phyloP scores from a whole-genome alignment of 1,140 invertebrate species.

The Ptiloglossa arizonensis region DNA sequence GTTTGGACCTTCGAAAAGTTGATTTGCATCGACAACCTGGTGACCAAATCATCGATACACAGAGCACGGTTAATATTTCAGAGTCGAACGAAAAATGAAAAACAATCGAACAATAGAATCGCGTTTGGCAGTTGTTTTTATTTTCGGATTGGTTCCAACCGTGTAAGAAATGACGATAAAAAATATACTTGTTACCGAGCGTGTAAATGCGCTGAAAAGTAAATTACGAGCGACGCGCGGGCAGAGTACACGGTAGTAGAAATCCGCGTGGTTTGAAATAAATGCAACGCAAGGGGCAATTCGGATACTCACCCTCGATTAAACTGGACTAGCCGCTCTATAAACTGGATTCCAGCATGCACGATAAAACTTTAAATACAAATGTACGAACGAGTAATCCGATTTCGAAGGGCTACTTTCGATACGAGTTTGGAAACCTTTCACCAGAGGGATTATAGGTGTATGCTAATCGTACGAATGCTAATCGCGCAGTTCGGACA shows the following conservation, averaged over 20 bases:
- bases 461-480: constrained; percentile 19
- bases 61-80: too few species aligned
- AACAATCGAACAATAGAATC: too few species aligned
- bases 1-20: too few species aligned
- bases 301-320: not conserved
- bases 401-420: constrained; percentile 13
- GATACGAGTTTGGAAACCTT: constrained; percentile 33
- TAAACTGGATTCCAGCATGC: not conserved
- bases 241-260: not conserved
- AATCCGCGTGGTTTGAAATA: not conserved
- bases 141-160: too few species aligned
- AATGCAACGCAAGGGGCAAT: not conserved
- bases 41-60: too few species aligned
- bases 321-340: not conserved
- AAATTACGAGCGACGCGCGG: too few species aligned
- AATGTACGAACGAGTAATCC: constrained; percentile 10
- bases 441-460: constrained; percentile 19
- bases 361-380: constrained; percentile 10
- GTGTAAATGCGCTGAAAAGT: too few species aligned
- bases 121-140: too few species aligned
- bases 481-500: constrained; percentile 6
- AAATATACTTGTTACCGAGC: too few species aligned
- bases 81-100: too few species aligned
- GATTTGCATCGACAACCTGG: too few species aligned
- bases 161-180: too few species aligned